These are phyloP conservation scores for Cryptotis parvus DNA, from an alignment of 2,113 vertebrate species.

Conservation along the genomic window DNA sequence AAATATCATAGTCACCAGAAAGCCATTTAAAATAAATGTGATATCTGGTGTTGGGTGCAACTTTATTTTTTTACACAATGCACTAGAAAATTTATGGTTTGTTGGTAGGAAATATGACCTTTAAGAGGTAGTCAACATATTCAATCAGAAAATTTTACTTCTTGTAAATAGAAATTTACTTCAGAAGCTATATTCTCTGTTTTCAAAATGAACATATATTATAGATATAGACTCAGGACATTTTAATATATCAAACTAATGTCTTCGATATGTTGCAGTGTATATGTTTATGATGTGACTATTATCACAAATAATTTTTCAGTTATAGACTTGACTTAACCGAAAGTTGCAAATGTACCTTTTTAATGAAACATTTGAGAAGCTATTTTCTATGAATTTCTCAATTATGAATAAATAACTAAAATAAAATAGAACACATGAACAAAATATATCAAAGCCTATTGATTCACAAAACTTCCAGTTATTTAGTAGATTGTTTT, in stretches of 20 bases:
- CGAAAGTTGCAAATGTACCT: neutral
- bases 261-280: slow-evolving; percentile 28
- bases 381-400: too few species aligned
- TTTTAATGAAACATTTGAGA: slow-evolving; percentile 30
- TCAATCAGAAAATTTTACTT: neutral
- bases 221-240: slow-evolving; percentile 48
- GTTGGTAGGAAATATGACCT: slow-evolving; percentile 15
- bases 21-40: slow-evolving; percentile 23
- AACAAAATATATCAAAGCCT: too few species aligned
- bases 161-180: slow-evolving; percentile 62
- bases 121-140: neutral
- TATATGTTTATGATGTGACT: slow-evolving; percentile 16
- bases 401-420: too few species aligned
- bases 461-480: too few species aligned
- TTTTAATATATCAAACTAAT: slow-evolving; percentile 49
- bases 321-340: slow-evolving; percentile 46
- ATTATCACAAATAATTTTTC: neutral
- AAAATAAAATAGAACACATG: too few species aligned
- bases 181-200: neutral
- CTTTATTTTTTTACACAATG: slow-evolving; percentile 43
- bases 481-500: too few species aligned
- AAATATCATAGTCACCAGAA: neutral
- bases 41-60: neutral
- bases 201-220: slow-evolving; percentile 51
- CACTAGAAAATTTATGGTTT: neutral